phyloP scores from a whole-genome alignment of 30 jellyfish, hydroid and myxozoan species.

The Morbakka virulenta region DNA sequence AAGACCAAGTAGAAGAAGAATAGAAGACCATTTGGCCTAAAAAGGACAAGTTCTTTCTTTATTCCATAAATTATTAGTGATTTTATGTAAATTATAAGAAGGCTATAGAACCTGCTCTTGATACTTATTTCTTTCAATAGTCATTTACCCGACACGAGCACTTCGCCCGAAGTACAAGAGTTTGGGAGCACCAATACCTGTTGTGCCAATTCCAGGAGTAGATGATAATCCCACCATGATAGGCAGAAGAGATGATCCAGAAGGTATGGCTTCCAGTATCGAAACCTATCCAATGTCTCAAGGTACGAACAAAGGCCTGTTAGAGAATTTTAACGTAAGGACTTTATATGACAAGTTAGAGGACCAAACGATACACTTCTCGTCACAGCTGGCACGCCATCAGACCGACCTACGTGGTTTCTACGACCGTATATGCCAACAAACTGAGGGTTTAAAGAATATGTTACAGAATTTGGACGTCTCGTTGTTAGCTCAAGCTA shows the following conservation, averaged over 20 bases:
- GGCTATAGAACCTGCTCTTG: no score
- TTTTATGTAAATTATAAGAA: no score
- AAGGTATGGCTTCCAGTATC: conserved; percentile 71
- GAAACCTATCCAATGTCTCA: conserved; percentile 29
- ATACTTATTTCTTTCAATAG: no score
- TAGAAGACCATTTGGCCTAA: no score
- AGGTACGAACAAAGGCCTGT: conserved; percentile 63
- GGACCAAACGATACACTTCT: conserved; percentile 91
- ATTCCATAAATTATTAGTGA: no score
- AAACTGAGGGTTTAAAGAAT: conserved; percentile 91
- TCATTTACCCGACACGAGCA: conserved; percentile 74
- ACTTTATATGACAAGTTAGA: conserved; percentile 95
- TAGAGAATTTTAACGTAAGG: conserved; percentile 94
- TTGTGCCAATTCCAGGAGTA: conserved; percentile 93
- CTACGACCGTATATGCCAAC: conserved; percentile 93
- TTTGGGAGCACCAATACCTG: conserved; percentile 98
- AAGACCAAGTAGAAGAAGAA: no score
- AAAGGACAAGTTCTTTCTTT: no score
- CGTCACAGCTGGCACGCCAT: conserved; percentile 96
- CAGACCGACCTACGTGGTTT: conserved; percentile 96
- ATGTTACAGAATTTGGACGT: conserved; percentile 89
- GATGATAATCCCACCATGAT: conserved; percentile 71
- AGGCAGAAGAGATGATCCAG: conserved; percentile 90
- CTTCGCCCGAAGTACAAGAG: conserved; percentile 91
- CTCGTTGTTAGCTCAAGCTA: conserved; percentile 77